Base-by-base conservation (phyloP, 2,888 invertebrate species). In the Galeopsomyia nigrocyanea region DNA sequence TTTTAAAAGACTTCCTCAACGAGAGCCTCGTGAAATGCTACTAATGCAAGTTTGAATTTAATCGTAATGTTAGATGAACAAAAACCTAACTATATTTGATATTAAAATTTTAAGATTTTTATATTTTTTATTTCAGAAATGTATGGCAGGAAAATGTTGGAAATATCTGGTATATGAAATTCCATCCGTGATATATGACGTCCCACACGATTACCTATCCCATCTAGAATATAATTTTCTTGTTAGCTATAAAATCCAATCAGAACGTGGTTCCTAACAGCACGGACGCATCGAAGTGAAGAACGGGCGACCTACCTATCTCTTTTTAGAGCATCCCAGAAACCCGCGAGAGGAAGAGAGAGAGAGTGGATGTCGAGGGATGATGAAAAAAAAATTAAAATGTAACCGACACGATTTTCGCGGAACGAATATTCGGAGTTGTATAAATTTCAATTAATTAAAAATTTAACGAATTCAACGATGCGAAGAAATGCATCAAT, bases 211-310 rank as follows among this genome's bases (percentile, higher is more conserved):
- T 75, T 81, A 84, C 81, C 83, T 80, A 82, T 79, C 82, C 85
- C 83, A 85, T 85, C 80, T 84, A 80, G 81, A 85, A 84, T 83
- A 84, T 85, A 85, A 85, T 84, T 86, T 85, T 83, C 84, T 82
- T 84, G 83, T 86, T 86, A 86, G 82, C 83, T 83, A 76, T 83
- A 79, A 84, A 86, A 85, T 84, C 80, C 81, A 83, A 86, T 85
- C 84, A 83, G 79, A 80, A 78, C 76, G 77, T 72, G 79, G 78
- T 72, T 74, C 75, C 77, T 71, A 76, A 73, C 76, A 73, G 76
- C 75, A 39, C 39, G 39, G 39, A 39, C 39, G 74, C 77, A 75
- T 74, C 74, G 78, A 73, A 71, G 77, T 60, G 46, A 62, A 39
- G 26, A 26, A 16, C 75, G 72, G 74, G 74, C 76, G 73, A 76